A percentile compares a stretch with the other conserved stretches of the same genome.
phyloP scores from a whole-genome alignment of 92 coral and sea anemone genomes.

The Palythoa caribaeorum region DNA sequence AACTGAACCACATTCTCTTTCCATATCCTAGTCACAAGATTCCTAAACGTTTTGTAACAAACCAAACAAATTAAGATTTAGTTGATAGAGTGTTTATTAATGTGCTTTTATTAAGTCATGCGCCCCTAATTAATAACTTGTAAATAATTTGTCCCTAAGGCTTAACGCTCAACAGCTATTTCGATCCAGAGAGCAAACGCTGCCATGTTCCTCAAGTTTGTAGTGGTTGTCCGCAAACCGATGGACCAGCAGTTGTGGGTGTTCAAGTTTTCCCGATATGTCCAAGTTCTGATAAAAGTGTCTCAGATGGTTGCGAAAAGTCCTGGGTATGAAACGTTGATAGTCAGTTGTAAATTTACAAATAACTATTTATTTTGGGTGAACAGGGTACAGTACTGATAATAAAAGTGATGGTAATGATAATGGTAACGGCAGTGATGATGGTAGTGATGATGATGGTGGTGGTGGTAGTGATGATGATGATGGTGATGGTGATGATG shows the following conservation, averaged over 20 bases:
- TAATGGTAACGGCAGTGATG: too few species aligned
- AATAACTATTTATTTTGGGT: too few species aligned
- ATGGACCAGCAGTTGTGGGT: constrained; percentile 57
- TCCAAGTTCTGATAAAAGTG: constrained; percentile 1
- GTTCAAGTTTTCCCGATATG: constrained; percentile 53
- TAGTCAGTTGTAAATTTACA: too few species aligned
- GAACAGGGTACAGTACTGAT: not conserved
- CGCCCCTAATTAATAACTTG: not conserved
- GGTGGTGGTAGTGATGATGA: too few species aligned
- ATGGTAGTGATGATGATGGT: too few species aligned
- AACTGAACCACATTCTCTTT: too few species aligned
- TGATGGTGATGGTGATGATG: too few species aligned
- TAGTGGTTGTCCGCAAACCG: constrained; percentile 47
- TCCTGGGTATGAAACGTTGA: not conserved
- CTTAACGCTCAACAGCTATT: constrained; percentile 58
- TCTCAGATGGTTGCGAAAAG: not conserved
- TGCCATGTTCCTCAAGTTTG: constrained; percentile 76
- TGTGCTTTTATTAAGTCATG: not conserved
- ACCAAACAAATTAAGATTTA: too few species aligned
- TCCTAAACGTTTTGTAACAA: too few species aligned
- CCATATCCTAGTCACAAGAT: too few species aligned
- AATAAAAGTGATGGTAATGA: not conserved
- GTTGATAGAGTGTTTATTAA: not conserved
- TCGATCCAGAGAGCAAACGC: constrained; percentile 58
- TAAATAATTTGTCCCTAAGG: constrained; percentile 17